A percentile compares a stretch with the other conserved stretches of the same genome.
Conservation (phyloP, 1,140 invertebrate species). For the Sminthurinus signatus region DNA sequence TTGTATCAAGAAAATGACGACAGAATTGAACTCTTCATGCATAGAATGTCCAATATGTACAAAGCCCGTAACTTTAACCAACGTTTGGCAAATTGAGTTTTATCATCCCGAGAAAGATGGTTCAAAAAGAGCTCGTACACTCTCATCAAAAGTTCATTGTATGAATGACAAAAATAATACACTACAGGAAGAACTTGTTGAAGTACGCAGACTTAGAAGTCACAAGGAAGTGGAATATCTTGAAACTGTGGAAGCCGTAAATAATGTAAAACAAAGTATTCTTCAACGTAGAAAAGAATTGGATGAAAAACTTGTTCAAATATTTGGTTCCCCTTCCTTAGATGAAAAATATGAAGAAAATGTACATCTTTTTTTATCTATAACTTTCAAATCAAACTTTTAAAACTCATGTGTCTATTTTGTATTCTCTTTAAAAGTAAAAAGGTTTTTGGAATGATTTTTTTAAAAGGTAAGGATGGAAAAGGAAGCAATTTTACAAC, state of each 20-base stretch:
- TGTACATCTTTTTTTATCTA: no score
- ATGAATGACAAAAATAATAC: conserved; percentile 10
- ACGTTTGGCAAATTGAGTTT: background rate
- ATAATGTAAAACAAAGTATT: background rate
- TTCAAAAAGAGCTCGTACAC: background rate
- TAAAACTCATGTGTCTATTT: no score
- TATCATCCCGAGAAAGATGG: background rate
- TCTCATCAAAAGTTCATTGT: background rate
- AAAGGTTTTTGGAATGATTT: no score
- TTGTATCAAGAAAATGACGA: conserved; percentile 3
- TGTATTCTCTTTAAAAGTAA: no score
- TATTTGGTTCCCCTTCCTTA: background rate
- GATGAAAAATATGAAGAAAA: conserved; percentile 6
- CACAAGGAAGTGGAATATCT: conserved; percentile 4
- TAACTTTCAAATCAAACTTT: no score
- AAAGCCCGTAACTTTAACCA: background rate
- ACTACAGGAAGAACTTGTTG: background rate
- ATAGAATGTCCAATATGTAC: background rate
- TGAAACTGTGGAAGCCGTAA: background rate
- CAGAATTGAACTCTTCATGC: conserved; percentile 8
- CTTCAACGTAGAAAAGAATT: background rate
- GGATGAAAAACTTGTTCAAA: background rate
- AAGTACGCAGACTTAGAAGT: background rate
- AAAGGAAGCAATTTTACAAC: conserved; percentile 2
- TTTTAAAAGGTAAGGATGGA: no score